Conservation (phyloP, 2,888 invertebrate genomes). For the Leucoma salicis region DNA sequence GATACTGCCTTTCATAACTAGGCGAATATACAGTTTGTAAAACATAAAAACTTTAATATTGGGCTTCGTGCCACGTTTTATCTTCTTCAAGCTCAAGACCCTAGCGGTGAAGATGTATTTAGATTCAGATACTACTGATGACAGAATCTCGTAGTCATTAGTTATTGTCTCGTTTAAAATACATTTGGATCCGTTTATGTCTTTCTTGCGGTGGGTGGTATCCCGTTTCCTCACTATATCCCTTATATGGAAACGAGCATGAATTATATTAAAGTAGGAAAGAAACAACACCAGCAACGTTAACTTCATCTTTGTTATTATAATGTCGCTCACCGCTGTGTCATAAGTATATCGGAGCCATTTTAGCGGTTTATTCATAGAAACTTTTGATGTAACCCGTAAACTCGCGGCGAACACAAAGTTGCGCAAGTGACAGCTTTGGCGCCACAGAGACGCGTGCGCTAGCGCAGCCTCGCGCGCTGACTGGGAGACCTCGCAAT, state of each 20-base stretch:
- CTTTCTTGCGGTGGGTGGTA: slow-evolving; percentile 68
- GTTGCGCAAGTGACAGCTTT: slow-evolving; percentile 68
- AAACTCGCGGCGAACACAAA: slow-evolving; percentile 53
- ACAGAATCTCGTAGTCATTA: slow-evolving; percentile 80
- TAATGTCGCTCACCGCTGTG: slow-evolving; percentile 37
- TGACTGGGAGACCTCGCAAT: slow-evolving; percentile 78
- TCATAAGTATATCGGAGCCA: slow-evolving; percentile 51
- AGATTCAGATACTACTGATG: slow-evolving; percentile 78
- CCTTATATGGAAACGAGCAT: slow-evolving; percentile 63
- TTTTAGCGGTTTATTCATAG: slow-evolving; percentile 50
- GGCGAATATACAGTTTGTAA: slow-evolving; percentile 71
- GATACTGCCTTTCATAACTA: slow-evolving; percentile 72
- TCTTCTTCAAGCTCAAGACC: slow-evolving; percentile 74
- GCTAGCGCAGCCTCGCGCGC: slow-evolving; percentile 76
- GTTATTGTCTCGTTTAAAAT: slow-evolving; percentile 79
- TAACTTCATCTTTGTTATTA: slow-evolving; percentile 66
- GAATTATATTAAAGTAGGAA: slow-evolving; percentile 58
- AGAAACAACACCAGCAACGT: slow-evolving; percentile 65
- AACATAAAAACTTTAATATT: slow-evolving; percentile 69
- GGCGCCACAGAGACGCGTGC: slow-evolving; percentile 80
- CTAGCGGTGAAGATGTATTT: slow-evolving; percentile 78
- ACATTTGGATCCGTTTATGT: slow-evolving; percentile 73
- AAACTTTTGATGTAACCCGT: slow-evolving; percentile 59
- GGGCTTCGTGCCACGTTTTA: slow-evolving; percentile 65
- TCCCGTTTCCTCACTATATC: slow-evolving; percentile 67